Evolutionary conservation across 2,113 vertebrate species (phyloP).

Genomic region (Neogobius melanostomus): DNA sequence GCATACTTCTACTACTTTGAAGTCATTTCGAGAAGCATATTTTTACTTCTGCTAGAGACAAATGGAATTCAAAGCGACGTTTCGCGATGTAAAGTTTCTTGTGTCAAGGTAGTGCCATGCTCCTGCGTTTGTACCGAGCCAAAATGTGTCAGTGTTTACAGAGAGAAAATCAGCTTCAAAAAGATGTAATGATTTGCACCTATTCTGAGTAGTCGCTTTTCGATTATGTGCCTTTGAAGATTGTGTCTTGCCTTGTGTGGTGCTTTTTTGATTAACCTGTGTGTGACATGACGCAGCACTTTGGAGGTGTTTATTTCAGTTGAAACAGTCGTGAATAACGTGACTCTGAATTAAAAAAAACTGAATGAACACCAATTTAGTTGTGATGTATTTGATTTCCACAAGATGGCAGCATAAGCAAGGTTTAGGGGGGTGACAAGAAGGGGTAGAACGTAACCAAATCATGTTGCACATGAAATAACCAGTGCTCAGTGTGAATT

Average conservation of each 20-base stretch:
- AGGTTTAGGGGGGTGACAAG: background rate
- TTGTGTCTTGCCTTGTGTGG: background rate
- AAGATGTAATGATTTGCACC: background rate
- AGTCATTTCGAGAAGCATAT: too few relatives aligned
- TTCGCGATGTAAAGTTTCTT: too few relatives aligned
- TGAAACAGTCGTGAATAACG: conserved; percentile 3
- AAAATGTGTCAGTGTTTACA: conserved; percentile 44
- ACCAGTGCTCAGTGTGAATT: too few relatives aligned
- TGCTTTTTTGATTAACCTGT: conserved; percentile 9
- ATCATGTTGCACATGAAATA: too few relatives aligned
- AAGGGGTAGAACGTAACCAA: too few relatives aligned
- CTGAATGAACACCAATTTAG: background rate
- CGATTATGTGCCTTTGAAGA: background rate
- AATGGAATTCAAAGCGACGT: too few relatives aligned
- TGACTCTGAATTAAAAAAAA: conserved; percentile 3
- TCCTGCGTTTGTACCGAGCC: conserved; percentile 19
- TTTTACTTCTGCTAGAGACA: too few relatives aligned
- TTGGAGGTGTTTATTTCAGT: conserved; percentile 17
- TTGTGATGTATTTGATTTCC: conserved; percentile 1
- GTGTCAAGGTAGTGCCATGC: too few relatives aligned
- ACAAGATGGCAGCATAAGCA: conserved; percentile 33
- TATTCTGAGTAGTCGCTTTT: background rate
- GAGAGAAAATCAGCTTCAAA: conserved; percentile 23
- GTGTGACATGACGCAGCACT: conserved; percentile 25
- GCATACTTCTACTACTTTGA: too few relatives aligned